phyloP scores from a whole-genome alignment of 2,797 vertebrate genomes.

The Alauda arvensis region DNA sequence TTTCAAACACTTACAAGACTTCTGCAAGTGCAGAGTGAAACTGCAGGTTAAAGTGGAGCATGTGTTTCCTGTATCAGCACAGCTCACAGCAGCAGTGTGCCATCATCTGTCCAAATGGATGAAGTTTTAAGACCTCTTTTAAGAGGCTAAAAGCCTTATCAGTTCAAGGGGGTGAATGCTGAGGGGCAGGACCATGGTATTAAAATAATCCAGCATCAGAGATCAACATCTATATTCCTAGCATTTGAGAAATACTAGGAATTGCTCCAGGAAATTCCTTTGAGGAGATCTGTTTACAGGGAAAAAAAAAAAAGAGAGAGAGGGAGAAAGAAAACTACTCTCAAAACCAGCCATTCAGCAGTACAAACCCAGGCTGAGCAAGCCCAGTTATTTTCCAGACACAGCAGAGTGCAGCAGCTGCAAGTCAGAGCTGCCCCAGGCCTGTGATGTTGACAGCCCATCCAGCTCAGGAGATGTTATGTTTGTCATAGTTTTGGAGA shows the following conservation, averaged over 20 bases:
- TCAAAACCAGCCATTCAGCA: background rate
- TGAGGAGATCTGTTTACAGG: background rate
- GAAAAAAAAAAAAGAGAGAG: background rate
- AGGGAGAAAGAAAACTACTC: background rate
- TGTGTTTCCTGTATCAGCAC: background rate
- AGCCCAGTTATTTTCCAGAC: background rate
- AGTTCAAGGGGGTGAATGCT: background rate
- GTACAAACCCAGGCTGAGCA: background rate
- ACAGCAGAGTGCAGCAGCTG: background rate
- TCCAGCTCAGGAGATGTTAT: background rate
- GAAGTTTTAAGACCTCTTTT: background rate
- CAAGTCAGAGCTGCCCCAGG: background rate
- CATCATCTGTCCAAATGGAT: fast-evolving
- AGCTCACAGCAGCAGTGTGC: background rate
- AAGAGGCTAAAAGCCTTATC: background rate
- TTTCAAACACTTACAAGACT: background rate
- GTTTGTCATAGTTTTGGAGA: background rate
- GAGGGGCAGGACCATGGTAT: background rate
- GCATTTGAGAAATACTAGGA: background rate
- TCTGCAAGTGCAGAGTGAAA: background rate
- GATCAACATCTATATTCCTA: background rate
- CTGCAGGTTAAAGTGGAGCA: background rate
- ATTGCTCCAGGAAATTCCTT: background rate
- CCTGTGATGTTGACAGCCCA: background rate
- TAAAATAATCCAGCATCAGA: background rate